Conservation (phyloP, 2,888 invertebrate species). For the Hololepta plana region DNA sequence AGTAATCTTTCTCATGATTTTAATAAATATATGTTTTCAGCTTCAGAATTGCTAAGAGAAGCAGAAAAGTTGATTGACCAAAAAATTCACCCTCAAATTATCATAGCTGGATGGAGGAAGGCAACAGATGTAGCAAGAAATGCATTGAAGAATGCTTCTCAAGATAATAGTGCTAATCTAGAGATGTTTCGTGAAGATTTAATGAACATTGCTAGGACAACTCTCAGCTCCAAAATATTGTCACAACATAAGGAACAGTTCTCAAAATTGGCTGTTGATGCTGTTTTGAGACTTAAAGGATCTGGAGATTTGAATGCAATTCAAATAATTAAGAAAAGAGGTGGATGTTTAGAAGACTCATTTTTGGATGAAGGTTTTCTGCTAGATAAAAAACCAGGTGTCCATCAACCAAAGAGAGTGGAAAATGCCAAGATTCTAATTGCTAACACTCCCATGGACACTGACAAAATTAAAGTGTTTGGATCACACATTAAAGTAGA, state of each 20-base stretch:
- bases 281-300: constrained; percentile 85
- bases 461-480: constrained; percentile 98
- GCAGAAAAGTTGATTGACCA: constrained; percentile 87
- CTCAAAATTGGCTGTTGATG: constrained; percentile 86
- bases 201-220: constrained; percentile 92
- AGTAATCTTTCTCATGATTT: background rate
- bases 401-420: constrained; percentile 90
- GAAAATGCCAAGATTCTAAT: constrained; percentile 94
- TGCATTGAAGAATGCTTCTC: constrained; percentile 60
- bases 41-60: constrained; percentile 85
- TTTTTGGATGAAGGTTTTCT: constrained; percentile 92
- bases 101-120: constrained; percentile 88
- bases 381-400: constrained; percentile 90
- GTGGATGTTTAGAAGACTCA: constrained; percentile 84
- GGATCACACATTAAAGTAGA: constrained; percentile 89
- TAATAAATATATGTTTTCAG: too few relatives aligned
- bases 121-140: constrained; percentile 70
- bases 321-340: constrained; percentile 94
- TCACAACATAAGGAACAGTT: constrained; percentile 96
- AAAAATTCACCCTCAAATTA: constrained; percentile 96
- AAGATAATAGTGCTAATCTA: constrained; percentile 65
- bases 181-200: constrained; percentile 72
- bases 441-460: constrained; percentile 99
- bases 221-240: constrained; percentile 93
- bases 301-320: constrained; percentile 91